These are phyloP conservation scores for Rousettus madagascariensis DNA, from an alignment of 2,797 vertebrate species.

Conservation along the genomic window DNA sequence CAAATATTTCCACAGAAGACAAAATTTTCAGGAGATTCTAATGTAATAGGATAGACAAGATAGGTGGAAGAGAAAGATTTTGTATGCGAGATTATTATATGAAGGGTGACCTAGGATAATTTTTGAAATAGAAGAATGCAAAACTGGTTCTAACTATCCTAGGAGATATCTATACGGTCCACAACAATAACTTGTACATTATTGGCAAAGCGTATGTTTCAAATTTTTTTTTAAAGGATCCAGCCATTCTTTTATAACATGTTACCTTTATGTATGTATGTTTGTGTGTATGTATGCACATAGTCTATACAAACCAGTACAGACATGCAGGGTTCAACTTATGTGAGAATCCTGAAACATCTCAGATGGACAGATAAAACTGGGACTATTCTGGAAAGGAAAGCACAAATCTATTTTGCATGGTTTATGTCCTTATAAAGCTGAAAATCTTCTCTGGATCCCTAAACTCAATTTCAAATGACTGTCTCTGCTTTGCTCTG, in stretches of 20 bases:
- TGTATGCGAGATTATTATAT: neutral
- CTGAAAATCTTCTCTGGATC: conserved; percentile 8
- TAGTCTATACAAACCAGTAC: neutral
- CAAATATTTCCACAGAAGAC: neutral
- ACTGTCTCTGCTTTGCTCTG: conserved; percentile 8
- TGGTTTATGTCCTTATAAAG: conserved; percentile 7
- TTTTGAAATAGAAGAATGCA: neutral
- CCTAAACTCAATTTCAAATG: conserved; percentile 42
- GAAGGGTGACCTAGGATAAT: neutral
- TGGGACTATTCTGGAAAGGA: neutral
- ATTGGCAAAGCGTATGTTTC: neutral
- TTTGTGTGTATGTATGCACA: fast-evolving
- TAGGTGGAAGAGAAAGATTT: neutral
- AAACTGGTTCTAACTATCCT: neutral
- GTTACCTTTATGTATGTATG: neutral
- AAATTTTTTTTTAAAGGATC: neutral
- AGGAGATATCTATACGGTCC: neutral
- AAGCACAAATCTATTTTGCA: neutral
- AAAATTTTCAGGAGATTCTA: neutral
- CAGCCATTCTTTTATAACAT: neutral
- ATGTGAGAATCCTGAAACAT: neutral
- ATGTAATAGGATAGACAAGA: neutral
- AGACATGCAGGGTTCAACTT: neutral
- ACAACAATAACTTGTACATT: neutral
- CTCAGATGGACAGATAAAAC: neutral